Conservation (phyloP, 2,888 invertebrate species). For the Drosophila setosimentum region DNA sequence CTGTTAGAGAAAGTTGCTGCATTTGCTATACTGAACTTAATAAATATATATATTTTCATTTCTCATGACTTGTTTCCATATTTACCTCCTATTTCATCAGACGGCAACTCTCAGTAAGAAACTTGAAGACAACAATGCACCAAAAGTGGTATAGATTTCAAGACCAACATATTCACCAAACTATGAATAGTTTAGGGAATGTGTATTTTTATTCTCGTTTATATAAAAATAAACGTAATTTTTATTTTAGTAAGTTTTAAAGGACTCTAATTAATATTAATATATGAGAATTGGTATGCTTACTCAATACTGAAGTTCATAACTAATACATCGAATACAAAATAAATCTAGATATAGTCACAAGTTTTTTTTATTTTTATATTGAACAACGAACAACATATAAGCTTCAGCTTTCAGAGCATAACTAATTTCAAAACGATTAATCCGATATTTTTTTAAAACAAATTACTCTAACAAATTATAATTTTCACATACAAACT, state of each 20-base stretch:
- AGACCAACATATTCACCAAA: not conserved
- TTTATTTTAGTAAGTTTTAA: not conserved
- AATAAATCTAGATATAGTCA: not conserved
- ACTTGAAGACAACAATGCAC: not conserved
- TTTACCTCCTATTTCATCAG: not conserved
- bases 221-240: too few relatives aligned
- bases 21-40: not conserved
- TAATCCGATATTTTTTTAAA: not conserved
- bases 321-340: not conserved
- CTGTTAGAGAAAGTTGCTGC: constrained; percentile 6
- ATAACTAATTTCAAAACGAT: not conserved
- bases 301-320: not conserved
- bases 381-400: not conserved
- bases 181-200: not conserved
- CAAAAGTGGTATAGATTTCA: too few relatives aligned
- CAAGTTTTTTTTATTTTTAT: not conserved
- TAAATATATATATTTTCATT: constrained; percentile 4
- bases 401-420: not conserved
- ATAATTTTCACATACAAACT: not conserved
- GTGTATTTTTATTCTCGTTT: not conserved
- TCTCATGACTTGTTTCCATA: not conserved
- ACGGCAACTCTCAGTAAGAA: not conserved
- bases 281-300: not conserved
- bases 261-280: not conserved
- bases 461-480: not conserved